phyloP scores from a whole-genome alignment of 2,113 vertebrate genomes.

The Trichechus manatus region DNA sequence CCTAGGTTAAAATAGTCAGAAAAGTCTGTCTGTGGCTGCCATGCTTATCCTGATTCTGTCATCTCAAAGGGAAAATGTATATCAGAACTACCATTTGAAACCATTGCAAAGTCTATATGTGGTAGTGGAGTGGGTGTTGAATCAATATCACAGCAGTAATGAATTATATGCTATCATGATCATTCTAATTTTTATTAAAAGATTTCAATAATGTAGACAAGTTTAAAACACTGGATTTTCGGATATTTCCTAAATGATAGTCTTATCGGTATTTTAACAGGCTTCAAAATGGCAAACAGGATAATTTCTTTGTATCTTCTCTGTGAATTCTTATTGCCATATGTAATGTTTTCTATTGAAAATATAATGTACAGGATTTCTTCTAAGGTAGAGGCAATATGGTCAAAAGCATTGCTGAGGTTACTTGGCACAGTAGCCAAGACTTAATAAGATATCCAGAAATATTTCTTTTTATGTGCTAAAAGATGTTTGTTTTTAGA shows the following conservation, averaged over 20 bases:
- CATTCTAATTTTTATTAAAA: background rate
- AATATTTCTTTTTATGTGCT: background rate
- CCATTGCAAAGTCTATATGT: background rate
- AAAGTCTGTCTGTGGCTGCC: background rate
- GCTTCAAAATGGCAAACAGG: background rate
- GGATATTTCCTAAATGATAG: background rate
- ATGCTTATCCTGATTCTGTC: background rate
- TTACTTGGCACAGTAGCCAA: background rate
- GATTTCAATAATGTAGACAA: background rate
- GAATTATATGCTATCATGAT: background rate
- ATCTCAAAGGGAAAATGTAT: background rate
- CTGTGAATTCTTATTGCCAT: background rate
- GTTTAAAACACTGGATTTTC: background rate
- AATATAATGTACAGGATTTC: background rate
- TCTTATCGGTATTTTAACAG: background rate
- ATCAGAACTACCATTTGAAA: background rate
- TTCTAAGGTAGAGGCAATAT: background rate
- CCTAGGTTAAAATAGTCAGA: background rate
- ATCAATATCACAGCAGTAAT: background rate
- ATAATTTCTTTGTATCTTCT: background rate
- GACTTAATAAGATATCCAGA: background rate
- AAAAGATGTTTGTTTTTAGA: background rate
- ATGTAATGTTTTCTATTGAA: background rate
- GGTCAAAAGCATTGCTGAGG: background rate
- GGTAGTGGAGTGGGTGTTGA: too few species aligned